Conservation (phyloP, 2,113 vertebrate species). For the Brachionichthys hirsutus region DNA sequence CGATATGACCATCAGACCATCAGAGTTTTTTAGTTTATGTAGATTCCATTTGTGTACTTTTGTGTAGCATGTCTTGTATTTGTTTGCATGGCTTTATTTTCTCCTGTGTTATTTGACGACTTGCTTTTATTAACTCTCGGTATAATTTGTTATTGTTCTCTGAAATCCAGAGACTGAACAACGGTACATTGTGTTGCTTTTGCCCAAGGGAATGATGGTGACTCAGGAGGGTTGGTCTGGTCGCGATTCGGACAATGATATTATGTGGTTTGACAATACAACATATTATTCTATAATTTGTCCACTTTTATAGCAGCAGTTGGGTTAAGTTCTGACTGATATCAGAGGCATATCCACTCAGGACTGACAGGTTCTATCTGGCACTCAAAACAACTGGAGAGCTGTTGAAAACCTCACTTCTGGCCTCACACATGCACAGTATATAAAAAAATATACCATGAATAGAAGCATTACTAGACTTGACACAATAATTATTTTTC, state of each 20-base stretch:
- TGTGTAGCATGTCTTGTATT: neutral
- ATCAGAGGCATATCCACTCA: too few relatives aligned
- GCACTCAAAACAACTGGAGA: too few relatives aligned
- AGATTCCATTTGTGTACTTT: too few relatives aligned
- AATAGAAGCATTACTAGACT: neutral
- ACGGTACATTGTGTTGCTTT: slow-evolving; percentile 2
- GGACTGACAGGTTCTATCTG: too few relatives aligned
- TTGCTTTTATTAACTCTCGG: too few relatives aligned
- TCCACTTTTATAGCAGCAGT: too few relatives aligned
- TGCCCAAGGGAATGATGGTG: slow-evolving; percentile 8
- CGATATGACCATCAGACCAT: too few relatives aligned
- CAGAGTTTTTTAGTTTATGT: too few relatives aligned
- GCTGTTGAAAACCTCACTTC: neutral
- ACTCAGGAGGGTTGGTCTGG: slow-evolving; percentile 2
- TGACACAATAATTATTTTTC: too few relatives aligned
- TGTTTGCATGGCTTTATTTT: neutral
- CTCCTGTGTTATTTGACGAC: neutral
- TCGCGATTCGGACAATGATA: slow-evolving; percentile 8
- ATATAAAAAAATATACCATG: neutral
- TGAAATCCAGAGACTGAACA: slow-evolving; percentile 11
- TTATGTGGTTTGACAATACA: slow-evolving; percentile 13
- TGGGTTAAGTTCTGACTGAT: too few relatives aligned
- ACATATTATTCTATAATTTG: too few relatives aligned
- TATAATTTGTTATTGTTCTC: neutral
- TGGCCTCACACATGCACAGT: neutral